Percentiles rank a stretch among this genome's conserved stretches.
phyloP scores from a whole-genome alignment of 1,140 invertebrate species.

The Drosophila pectinifera region DNA sequence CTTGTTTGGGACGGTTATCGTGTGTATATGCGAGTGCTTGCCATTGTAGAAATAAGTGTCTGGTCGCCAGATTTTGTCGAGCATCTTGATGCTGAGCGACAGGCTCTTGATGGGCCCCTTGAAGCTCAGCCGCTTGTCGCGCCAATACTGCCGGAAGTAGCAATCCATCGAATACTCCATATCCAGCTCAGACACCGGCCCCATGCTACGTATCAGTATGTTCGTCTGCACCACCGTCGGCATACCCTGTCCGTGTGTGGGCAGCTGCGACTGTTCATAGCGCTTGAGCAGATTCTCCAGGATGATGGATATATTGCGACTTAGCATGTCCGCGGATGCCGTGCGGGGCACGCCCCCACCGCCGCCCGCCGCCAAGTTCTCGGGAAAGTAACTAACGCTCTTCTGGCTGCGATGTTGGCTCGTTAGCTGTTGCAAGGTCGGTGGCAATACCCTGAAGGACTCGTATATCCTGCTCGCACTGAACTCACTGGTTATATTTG shows the following conservation, averaged over 20 bases:
- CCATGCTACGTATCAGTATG: conserved; percentile 97
- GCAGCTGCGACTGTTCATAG: conserved; percentile 95
- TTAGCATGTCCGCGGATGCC: conserved; percentile 89
- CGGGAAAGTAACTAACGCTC: conserved; percentile 1
- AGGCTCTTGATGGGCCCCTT: conserved; percentile 92
- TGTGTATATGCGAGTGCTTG: conserved; percentile 97
- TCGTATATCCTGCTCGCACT: conserved; percentile 74
- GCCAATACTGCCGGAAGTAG: conserved; percentile 97
- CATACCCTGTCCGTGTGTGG: conserved; percentile 92
- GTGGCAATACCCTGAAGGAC: conserved; percentile 53
- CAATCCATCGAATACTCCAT: conserved; percentile 99
- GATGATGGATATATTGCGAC: conserved; percentile 92
- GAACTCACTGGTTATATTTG: conserved; percentile 64
- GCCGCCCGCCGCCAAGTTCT: conserved; percentile 20
- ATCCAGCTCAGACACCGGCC: conserved; percentile 96
- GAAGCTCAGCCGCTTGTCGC: conserved; percentile 93
- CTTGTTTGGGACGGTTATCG: conserved; percentile 97
- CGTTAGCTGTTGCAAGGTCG: conserved; percentile 7
- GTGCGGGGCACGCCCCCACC: conserved; percentile 79
- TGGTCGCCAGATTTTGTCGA: conserved; percentile 97
- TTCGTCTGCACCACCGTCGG: conserved; percentile 96
- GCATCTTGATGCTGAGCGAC: conserved; percentile 95
- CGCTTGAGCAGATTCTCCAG: conserved; percentile 94
- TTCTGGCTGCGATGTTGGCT: neutral
- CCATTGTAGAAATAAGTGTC: conserved; percentile 97